Evolutionary conservation across 2,888 invertebrate species (phyloP).

Genomic region (Melangyna quadrimaculata): DNA sequence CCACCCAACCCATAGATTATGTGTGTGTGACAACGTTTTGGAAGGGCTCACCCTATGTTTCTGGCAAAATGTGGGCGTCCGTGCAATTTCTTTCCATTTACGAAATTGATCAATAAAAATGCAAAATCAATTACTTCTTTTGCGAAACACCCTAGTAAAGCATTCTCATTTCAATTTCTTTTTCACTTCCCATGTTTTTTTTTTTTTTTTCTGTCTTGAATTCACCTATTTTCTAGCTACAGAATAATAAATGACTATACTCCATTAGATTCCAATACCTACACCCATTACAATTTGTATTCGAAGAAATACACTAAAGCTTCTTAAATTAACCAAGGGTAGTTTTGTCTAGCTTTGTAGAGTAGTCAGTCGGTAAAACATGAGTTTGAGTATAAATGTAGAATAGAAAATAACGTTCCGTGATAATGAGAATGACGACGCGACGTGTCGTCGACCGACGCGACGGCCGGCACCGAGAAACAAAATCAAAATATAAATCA

Average conservation of each 20-base stretch:
- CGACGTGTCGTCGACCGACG: too few relatives aligned
- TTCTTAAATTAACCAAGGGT: conserved; percentile 37
- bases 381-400: neutral
- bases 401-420: conserved; percentile 8
- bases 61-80: neutral
- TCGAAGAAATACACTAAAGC: conserved; percentile 44
- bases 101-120: conserved; percentile 53
- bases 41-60: too few relatives aligned
- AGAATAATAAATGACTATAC: conserved; percentile 54
- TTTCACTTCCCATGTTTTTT: neutral
- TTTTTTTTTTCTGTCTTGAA: neutral
- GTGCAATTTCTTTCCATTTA: conserved; percentile 26
- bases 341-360: conserved; percentile 5
- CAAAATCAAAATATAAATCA: conserved; percentile 55
- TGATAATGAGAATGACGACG: conserved; percentile 50
- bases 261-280: conserved; percentile 55
- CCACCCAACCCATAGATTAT: neutral
- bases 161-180: neutral
- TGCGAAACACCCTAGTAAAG: conserved; percentile 1
- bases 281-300: conserved; percentile 66
- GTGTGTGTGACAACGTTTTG: neutral
- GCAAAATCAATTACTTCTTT: conserved; percentile 64
- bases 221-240: conserved; percentile 28
- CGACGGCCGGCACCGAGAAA: conserved; percentile 19
- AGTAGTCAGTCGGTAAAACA: neutral